Evolutionary conservation across 2,797 vertebrate species (phyloP), one percentile per base, ranked within the genome.

Genomic region (Bradypodion ventrale): DNA sequence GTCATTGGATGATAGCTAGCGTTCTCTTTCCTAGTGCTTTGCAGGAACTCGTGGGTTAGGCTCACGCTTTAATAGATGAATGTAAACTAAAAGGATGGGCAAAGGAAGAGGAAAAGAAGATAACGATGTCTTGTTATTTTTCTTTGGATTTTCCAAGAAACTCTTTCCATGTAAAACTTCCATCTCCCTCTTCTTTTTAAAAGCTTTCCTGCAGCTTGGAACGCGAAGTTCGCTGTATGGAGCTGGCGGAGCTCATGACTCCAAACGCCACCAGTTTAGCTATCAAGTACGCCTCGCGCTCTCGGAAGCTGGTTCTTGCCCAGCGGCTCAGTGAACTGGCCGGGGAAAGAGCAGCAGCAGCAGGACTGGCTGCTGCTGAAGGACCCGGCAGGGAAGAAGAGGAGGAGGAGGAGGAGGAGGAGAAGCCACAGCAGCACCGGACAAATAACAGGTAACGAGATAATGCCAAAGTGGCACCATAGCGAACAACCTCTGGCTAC

Each of bases 191-290:
- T 32, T 66, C 44, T 85, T 60, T 69, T 78, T 35, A 12, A 42
- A 69, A 99, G 98, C 92, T 99, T 88, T 98, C 98, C 8, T 99
- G 98, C 89, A 98, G 97, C 90, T 93, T 99, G 94, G 98, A 99
- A 86, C 94, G 98, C 1, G 98, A 99, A 94, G 98, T 98, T 44
- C 98, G 98, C 78, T 98, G 98, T 1, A 89, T 98, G 95, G 98
- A 99, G 76, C 96, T 99, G 87, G 98, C 98, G 0, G 97, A 97
- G 86, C 92, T 98, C 78, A 99, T 99, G 98, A 97, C 97, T 5
- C 98, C 96, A 44, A 97, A 90, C 25, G 98, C 96, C 80, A 94
- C 97, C 91, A 96, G 94, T 13, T 92, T 99, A 89, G 98, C 98
- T 70, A 97, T 99, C 89, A 97, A 97, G 63, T 99, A 99, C 37